phyloP scores from a whole-genome alignment of 2,888 invertebrate species.

The Ichneumoninae sp. region DNA sequence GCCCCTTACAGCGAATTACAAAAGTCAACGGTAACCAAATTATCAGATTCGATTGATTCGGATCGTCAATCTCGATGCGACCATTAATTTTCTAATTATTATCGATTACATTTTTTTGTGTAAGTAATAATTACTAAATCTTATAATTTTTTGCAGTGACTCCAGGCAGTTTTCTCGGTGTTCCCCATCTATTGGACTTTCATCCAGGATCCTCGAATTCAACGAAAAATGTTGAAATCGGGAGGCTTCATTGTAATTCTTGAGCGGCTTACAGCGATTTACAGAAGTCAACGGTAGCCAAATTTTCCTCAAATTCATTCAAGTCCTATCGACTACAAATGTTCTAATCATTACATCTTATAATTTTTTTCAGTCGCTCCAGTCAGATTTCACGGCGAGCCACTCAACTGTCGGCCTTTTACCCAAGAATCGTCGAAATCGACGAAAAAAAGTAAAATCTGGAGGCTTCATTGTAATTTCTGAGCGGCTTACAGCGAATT shows the following conservation, averaged over 20 bases:
- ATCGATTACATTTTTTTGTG: no score
- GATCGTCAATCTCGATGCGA: not conserved
- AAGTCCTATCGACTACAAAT: not conserved
- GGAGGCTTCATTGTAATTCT: not conserved
- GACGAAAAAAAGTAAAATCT: not conserved
- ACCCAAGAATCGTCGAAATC: not conserved
- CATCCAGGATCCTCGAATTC: not conserved
- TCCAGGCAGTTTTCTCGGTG: not conserved
- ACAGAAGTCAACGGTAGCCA: not conserved
- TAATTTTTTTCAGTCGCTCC: not conserved
- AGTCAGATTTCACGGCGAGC: not conserved
- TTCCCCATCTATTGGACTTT: no score
- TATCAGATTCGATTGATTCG: not conserved
- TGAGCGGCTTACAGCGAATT: not conserved
- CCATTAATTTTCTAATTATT: no score
- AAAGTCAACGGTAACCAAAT: not conserved
- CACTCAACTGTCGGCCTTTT: not conserved
- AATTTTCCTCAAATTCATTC: not conserved
- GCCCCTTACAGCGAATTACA: no score
- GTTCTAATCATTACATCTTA: not conserved
- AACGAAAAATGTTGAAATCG: not conserved
- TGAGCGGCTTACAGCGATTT: not conserved
- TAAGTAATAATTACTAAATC: no score
- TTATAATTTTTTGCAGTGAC: no score
- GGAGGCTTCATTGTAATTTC: not conserved